These are phyloP conservation scores for Mesoligia furuncula DNA, from an alignment of 2,888 invertebrate genomes.

Conservation along the genomic window DNA sequence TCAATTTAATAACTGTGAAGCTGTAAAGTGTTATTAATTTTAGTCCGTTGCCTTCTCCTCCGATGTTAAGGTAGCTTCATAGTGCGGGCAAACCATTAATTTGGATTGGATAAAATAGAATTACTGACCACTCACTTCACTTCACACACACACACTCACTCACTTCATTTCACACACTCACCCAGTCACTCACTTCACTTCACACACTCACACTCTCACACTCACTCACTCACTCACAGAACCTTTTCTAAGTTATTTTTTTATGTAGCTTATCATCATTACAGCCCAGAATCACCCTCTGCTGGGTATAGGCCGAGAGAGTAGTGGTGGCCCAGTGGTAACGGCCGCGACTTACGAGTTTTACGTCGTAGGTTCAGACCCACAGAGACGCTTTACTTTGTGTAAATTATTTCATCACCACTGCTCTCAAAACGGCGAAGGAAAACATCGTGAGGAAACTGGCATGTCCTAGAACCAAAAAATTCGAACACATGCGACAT, in stretches of 20 bases:
- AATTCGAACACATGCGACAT: neutral
- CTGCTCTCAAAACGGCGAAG: neutral
- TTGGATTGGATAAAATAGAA: neutral
- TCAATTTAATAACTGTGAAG: slow-evolving; percentile 4
- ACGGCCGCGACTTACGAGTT: neutral
- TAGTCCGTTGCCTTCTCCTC: neutral
- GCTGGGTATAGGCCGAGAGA: too few species aligned
- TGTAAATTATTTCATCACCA: too few species aligned
- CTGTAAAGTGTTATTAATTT: slow-evolving; percentile 13
- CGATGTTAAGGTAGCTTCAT: neutral
- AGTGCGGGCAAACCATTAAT: neutral
- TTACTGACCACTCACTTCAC: too few species aligned
- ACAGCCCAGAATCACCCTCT: neutral
- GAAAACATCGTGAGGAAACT: neutral
- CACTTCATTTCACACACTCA: too few species aligned
- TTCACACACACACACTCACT: too few species aligned
- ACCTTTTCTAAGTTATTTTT: neutral
- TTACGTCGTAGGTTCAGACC: neutral
- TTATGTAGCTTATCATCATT: neutral
- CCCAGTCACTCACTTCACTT: too few species aligned
- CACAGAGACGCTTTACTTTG: too few species aligned
- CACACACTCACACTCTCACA: too few species aligned
- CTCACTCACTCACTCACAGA: neutral
- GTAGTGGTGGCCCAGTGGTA: too few species aligned
- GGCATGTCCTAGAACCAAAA: neutral